Percentiles rank a stretch among this genome's conserved stretches.
Evolutionary conservation across 2,797 vertebrate genomes (phyloP).

Genomic region (Telmatherina bonti): DNA sequence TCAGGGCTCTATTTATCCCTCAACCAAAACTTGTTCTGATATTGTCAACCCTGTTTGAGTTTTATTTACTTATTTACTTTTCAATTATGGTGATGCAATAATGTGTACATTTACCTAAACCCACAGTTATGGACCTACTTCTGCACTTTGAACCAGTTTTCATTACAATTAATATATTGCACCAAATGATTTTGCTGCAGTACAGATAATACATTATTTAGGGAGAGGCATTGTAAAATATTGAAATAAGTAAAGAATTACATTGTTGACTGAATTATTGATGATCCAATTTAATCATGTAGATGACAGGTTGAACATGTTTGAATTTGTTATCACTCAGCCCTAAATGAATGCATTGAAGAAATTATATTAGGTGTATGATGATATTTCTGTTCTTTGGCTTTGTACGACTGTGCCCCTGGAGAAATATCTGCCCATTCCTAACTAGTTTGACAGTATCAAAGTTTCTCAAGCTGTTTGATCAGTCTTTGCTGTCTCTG

Average conservation of each 20-base stretch:
- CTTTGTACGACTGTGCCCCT: conserved; percentile 56
- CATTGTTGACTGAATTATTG: neutral
- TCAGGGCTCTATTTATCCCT: conserved; percentile 58
- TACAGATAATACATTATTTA: neutral
- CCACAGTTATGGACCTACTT: neutral
- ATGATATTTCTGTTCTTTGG: conserved; percentile 54
- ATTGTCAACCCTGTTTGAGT: conserved; percentile 16
- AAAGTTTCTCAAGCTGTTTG: conserved; percentile 66
- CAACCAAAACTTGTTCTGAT: conserved; percentile 29
- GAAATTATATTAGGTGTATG: conserved; percentile 20
- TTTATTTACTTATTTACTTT: too few species aligned
- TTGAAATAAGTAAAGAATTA: neutral
- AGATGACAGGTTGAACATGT: neutral
- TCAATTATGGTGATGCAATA: conserved; percentile 4
- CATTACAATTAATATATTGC: neutral
- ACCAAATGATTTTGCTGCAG: neutral
- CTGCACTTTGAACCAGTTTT: neutral
- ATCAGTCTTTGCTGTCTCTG: conserved; percentile 70
- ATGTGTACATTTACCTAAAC: too few species aligned
- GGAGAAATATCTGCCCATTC: conserved; percentile 66
- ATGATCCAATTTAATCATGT: neutral
- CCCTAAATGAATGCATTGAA: conserved; percentile 26
- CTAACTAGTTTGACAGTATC: conserved; percentile 70
- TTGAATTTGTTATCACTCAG: conserved; percentile 31
- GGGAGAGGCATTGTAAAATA: conserved; percentile 3